phyloP scores from a whole-genome alignment of 2,888 invertebrate genomes.

The Isoperla grammatica region DNA sequence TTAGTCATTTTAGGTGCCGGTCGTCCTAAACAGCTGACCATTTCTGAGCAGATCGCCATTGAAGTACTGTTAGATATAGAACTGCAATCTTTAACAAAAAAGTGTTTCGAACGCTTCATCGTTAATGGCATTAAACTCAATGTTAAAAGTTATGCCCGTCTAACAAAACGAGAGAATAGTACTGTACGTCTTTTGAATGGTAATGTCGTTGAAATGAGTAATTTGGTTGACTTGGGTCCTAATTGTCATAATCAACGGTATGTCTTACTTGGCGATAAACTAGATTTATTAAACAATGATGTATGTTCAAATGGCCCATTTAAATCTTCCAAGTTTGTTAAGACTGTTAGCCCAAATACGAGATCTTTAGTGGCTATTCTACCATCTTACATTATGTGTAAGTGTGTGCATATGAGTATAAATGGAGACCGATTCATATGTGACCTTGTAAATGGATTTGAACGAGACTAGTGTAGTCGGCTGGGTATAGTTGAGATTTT shows the following conservation, averaged over 20 bases:
- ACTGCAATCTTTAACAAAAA: not conserved
- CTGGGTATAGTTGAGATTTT: too few relatives aligned
- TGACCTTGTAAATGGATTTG: not conserved
- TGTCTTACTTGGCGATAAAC: not conserved
- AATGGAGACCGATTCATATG: not conserved
- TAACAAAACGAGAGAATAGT: not conserved
- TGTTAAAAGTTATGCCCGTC: not conserved
- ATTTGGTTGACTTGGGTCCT: not conserved
- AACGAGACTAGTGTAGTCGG: not conserved
- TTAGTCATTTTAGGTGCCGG: not conserved
- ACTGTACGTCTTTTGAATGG: not conserved
- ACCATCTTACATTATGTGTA: not conserved
- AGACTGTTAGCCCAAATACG: not conserved
- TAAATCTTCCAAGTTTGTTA: not conserved
- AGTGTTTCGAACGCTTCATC: not conserved
- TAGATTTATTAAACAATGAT: not conserved
- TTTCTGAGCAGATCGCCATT: not conserved
- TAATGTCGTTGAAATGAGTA: not conserved
- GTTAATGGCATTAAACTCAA: not conserved
- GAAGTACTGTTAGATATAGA: not conserved
- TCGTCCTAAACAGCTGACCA: not conserved
- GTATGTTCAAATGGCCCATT: not conserved
- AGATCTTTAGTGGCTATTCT: not conserved
- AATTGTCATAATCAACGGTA: not conserved
- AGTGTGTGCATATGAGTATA: not conserved